These are phyloP conservation scores for Natator depressus DNA, from an alignment of 2,113 vertebrate species.

Conservation along the genomic window DNA sequence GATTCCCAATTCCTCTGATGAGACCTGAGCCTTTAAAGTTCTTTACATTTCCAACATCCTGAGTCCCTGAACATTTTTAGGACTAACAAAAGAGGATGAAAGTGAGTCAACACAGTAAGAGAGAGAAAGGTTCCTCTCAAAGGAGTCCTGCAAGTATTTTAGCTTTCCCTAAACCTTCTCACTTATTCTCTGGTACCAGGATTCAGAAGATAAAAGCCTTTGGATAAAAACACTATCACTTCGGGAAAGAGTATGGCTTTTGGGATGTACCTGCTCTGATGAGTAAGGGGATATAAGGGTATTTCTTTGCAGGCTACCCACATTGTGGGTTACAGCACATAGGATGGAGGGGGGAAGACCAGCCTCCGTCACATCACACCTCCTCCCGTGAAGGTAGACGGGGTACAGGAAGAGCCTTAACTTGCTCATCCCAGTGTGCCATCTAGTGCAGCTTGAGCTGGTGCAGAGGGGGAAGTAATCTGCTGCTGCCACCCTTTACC, in stretches of 20 bases:
- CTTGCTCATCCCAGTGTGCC: too few relatives aligned
- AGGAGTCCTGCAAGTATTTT: background rate
- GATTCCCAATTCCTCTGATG: background rate
- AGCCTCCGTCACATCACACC: background rate
- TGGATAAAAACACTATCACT: background rate
- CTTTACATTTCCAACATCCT: background rate
- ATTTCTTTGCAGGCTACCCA: background rate
- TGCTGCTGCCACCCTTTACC: too few relatives aligned
- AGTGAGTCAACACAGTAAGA: background rate
- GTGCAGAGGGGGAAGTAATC: too few relatives aligned
- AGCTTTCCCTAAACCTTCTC: background rate
- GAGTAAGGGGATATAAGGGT: background rate
- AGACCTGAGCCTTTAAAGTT: background rate
- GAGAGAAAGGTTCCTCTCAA: background rate
- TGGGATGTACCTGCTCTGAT: background rate
- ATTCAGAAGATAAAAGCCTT: background rate
- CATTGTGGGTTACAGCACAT: background rate
- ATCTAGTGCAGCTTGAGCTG: too few relatives aligned
- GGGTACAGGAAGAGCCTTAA: background rate
- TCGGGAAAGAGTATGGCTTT: background rate
- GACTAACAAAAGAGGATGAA: accelerated
- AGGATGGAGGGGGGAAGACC: background rate
- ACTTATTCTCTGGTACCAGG: accelerated
- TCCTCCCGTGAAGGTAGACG: background rate
- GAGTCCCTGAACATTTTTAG: background rate